Evolutionary conservation across 1,140 invertebrate species (phyloP), one percentile per base, ranked within the genome.

Genomic region (Aphelenchoides fujianensis): DNA sequence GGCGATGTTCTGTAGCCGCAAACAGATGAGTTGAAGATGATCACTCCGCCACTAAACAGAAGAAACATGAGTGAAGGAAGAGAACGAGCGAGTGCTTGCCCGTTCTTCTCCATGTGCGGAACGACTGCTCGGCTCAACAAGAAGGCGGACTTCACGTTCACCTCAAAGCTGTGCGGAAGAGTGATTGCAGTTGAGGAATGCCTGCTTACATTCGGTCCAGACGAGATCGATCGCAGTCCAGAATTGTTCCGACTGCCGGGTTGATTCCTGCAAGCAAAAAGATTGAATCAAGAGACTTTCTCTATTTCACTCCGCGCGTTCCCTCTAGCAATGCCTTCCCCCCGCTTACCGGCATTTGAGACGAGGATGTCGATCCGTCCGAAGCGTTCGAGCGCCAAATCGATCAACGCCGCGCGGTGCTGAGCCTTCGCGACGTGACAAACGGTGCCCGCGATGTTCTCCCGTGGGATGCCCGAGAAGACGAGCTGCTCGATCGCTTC

Each of bases 291-390:
- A n/a, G n/a, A n/a, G n/a, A n/a, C n/a, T n/a, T n/a, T n/a, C n/a
- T n/a, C n/a, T n/a, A n/a, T n/a, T n/a, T n/a, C n/a, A n/a, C n/a
- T n/a, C n/a, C n/a, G n/a, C n/a, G n/a, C n/a, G n/a, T n/a, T n/a
- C n/a, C n/a, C n/a, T n/a, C n/a, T n/a, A n/a, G n/a, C n/a, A n/a
- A n/a, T n/a, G n/a, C n/a, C n/a, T n/a, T n/a, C n/a, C n/a, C n/a
- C n/a, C n/a, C n/a, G n/a, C n/a, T n/a, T n/a, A n/a, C n/a, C 90
- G 55, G 91, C 94, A 88, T 97, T 97, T 9, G 92, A 94, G 5
- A 97, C 90, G 95, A 98, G 85, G 81, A 97, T 94, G 86, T 97
- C 94, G 35, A 98, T 88, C 31, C 91, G 91, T 19, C 94, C 94
- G 87, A 91, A 93, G 84, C 91, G 89, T n/a, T 88, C 85, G 35